Conservation (phyloP, 2,797 vertebrate species). For the Pelochelys cantorii region DNA sequence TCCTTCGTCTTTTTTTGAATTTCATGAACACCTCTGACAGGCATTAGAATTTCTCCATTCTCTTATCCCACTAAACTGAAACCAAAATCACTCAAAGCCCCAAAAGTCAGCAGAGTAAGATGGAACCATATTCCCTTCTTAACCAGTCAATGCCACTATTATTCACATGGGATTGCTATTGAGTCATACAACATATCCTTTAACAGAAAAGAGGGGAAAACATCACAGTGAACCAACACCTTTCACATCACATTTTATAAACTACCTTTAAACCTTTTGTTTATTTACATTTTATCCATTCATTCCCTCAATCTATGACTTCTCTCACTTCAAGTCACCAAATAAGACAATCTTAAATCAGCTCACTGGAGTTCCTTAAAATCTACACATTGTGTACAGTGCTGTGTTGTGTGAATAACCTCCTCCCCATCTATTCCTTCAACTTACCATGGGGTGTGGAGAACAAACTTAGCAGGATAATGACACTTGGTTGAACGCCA, state of each 20-base stretch:
- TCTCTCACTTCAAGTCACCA: neutral
- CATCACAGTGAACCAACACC: neutral
- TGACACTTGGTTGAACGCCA: conserved; percentile 92
- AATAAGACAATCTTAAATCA: neutral
- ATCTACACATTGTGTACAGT: neutral
- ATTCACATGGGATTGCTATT: neutral
- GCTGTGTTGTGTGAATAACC: neutral
- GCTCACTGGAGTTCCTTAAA: neutral
- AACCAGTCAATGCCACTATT: neutral
- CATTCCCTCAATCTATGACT: neutral
- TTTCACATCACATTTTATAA: neutral
- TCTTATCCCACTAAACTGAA: fast-evolving
- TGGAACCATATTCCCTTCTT: neutral
- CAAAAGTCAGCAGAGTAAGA: neutral
- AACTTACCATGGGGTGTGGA: conserved; percentile 95
- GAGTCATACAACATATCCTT: neutral
- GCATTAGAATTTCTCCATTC: neutral
- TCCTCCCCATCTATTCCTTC: neutral
- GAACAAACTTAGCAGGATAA: conserved; percentile 96
- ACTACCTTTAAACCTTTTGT: neutral
- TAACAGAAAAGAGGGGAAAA: neutral
- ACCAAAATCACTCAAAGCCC: fast-evolving
- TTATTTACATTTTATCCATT: neutral
- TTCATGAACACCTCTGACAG: neutral
- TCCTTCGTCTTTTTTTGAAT: neutral